Evolutionary conservation across 1,140 invertebrate species (phyloP), one percentile per base, ranked within the genome.

Genomic region (Micrasema minimum): DNA sequence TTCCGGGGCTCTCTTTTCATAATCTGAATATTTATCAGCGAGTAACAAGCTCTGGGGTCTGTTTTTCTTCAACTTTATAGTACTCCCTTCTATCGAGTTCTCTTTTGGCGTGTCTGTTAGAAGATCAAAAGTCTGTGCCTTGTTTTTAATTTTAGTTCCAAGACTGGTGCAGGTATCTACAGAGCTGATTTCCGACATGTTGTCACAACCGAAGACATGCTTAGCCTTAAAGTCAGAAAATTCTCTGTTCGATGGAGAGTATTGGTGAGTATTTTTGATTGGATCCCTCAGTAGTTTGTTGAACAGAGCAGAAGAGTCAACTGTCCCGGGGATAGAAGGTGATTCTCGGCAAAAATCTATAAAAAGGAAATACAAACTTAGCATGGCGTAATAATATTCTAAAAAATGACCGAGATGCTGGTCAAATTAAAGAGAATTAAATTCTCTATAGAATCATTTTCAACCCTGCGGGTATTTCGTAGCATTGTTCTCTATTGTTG

Each of bases 91-190:
- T 23, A 72, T 38, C 6, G 45, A 53, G 22, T 59, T 65, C 45
- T 9, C 46, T 43, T 50, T 51, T 45, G 16, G 20, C 31, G 38
- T 14, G 23, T 41, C 22, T 10, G 20, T 10, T 0, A 11, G 5
- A 0, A 38, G 14, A 23, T 77, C 26, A 72, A 10, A 50, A 35
- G 74, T 72, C 75, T 85, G 83, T 16, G 83, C 82, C 77, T 79
- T 84, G 14, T 79, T 81, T 79, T 85, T 85, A 18, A 84, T 85
- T 76, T 85, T 85, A n/a, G 81, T 83, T 46, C 83, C 83, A 75
- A 84, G 75, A 76, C 83, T 85, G 18, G 82, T 82, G 65, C 80
- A 84, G 4, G 83, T 85, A 55, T 85, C 83, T 77, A 82, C 82
- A 20, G 83, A 85, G 14, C 83, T 80, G 68, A 81, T 81, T 68